phyloP scores from a whole-genome alignment of 2,113 vertebrate species.

The Brachyistius frenatus region DNA sequence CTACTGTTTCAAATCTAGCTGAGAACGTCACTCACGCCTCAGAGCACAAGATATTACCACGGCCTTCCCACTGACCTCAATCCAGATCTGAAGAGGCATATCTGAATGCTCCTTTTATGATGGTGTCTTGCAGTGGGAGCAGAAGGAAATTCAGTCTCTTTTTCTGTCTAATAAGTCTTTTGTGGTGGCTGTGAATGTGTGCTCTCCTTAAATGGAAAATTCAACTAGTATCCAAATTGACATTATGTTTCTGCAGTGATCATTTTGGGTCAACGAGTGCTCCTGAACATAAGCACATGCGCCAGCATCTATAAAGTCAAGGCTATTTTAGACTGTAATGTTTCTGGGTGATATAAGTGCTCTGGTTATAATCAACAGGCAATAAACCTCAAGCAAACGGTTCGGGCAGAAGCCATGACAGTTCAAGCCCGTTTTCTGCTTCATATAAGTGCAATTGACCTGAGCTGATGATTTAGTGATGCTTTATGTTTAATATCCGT shows the following conservation, averaged over 20 bases:
- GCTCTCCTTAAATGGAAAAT: slow-evolving; percentile 62
- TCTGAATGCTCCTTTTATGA: slow-evolving; percentile 75
- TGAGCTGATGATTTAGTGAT: slow-evolving; percentile 3
- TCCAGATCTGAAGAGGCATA: slow-evolving; percentile 75
- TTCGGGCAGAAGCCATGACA: slow-evolving; percentile 13
- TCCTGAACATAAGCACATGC: slow-evolving; percentile 43
- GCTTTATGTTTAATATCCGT: slow-evolving; percentile 4
- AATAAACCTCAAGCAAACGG: slow-evolving; percentile 27
- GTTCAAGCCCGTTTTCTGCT: slow-evolving; percentile 2
- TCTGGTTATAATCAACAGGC: slow-evolving; percentile 44
- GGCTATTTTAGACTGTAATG: slow-evolving; percentile 46
- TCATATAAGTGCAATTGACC: slow-evolving; percentile 29
- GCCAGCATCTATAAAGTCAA: slow-evolving; percentile 31
- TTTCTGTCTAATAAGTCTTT: slow-evolving; percentile 68
- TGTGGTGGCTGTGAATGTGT: slow-evolving; percentile 55
- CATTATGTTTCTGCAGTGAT: slow-evolving; percentile 64
- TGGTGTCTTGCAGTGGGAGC: slow-evolving; percentile 50
- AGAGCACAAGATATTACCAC: slow-evolving; percentile 68
- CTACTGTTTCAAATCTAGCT: slow-evolving; percentile 67
- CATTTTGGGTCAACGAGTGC: slow-evolving; percentile 61
- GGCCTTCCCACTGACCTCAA: slow-evolving; percentile 78
- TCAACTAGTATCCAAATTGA: slow-evolving; percentile 49
- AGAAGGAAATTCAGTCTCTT: slow-evolving; percentile 58
- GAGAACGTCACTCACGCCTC: slow-evolving; percentile 71
- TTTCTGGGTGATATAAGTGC: slow-evolving; percentile 30